Evolutionary conservation across 2,113 vertebrate genomes (phyloP).

Genomic region (Microcebus lehilahytsara): DNA sequence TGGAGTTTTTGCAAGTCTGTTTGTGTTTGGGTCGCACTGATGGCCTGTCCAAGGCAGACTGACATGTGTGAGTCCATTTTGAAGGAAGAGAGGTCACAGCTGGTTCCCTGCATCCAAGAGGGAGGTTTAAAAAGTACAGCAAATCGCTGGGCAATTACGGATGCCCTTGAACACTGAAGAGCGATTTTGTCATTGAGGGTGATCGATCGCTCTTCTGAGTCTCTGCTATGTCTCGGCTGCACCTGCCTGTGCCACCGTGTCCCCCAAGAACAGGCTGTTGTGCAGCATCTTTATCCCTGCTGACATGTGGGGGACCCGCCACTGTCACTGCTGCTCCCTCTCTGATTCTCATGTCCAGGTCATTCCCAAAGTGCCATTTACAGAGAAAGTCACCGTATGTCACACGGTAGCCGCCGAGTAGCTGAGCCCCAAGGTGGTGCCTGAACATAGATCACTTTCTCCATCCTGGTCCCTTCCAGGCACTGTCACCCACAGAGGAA

Average conservation of each 20-base stretch:
- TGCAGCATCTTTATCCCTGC: neutral
- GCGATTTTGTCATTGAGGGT: neutral
- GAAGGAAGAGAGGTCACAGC: neutral
- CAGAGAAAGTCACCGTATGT: neutral
- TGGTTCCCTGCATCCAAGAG: neutral
- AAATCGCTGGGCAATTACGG: neutral
- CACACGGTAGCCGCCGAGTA: neutral
- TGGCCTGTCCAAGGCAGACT: neutral
- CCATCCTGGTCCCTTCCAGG: neutral
- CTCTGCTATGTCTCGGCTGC: neutral
- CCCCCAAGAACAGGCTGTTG: neutral
- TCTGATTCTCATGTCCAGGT: neutral
- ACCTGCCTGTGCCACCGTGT: neutral
- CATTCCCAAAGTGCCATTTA: neutral
- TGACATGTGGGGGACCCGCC: neutral
- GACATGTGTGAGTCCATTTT: neutral
- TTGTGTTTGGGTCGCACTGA: neutral
- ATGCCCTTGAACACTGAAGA: neutral
- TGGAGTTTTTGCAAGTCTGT: neutral
- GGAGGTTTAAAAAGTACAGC: neutral
- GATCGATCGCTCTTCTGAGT: neutral
- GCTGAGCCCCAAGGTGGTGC: neutral
- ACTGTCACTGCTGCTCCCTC: neutral
- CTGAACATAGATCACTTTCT: neutral
- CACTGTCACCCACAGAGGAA: neutral